Percentiles rank a stretch among this genome's conserved stretches.
phyloP scores from a whole-genome alignment of 2,113 vertebrate species.

The Psophia crepitans region DNA sequence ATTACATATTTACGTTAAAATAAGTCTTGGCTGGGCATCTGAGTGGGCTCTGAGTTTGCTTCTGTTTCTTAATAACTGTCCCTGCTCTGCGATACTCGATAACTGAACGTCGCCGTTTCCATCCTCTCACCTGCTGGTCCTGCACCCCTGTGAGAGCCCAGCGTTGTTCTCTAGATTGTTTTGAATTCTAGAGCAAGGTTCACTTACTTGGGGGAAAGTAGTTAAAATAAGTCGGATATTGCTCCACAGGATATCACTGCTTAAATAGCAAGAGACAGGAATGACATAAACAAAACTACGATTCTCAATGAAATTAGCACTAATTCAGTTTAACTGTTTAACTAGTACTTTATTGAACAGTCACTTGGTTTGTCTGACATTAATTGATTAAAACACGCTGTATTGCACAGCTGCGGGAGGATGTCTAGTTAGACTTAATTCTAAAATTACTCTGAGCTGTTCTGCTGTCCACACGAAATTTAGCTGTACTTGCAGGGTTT shows the following conservation, averaged over 20 bases:
- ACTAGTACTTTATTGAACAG: background rate
- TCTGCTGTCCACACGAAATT: background rate
- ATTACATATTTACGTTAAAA: background rate
- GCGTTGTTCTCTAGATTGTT: background rate
- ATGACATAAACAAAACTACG: background rate
- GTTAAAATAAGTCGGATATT: background rate
- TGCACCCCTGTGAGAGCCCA: background rate
- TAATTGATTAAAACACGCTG: background rate
- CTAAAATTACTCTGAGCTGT: background rate
- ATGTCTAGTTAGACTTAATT: background rate
- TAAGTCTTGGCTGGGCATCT: background rate
- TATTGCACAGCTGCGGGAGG: background rate
- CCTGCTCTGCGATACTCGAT: background rate
- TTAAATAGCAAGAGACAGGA: background rate
- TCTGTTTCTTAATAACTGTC: background rate
- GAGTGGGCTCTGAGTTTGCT: background rate
- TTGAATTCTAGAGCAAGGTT: background rate
- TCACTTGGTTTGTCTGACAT: background rate
- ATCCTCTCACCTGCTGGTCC: accelerated
- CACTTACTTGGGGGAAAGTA: background rate
- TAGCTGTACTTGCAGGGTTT: background rate
- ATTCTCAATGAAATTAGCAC: background rate
- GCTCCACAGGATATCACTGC: background rate
- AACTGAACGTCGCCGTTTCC: background rate
- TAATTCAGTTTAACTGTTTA: background rate